These are phyloP conservation scores for Melanogrammus aeglefinus DNA, from an alignment of 2,797 vertebrate genomes.

Conservation along the genomic window DNA sequence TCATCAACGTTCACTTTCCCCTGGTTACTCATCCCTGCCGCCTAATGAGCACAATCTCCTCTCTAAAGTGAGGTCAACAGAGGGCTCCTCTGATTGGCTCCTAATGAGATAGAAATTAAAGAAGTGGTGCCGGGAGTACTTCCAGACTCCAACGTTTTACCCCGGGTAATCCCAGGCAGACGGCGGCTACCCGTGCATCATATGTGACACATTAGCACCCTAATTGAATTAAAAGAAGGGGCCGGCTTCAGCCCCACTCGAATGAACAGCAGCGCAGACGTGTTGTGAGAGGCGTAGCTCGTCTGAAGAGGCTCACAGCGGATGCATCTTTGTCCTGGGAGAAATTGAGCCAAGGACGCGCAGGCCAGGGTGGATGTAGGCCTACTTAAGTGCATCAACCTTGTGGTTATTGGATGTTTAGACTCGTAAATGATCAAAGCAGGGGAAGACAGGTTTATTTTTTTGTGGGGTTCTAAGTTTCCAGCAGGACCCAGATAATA, in stretches of 20 bases:
- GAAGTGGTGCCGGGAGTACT: conserved; percentile 22
- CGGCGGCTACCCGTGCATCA: conserved; percentile 11
- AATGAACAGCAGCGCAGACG: not conserved
- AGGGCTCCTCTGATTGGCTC: conserved; percentile 14
- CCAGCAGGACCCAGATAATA: not conserved
- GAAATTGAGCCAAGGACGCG: not conserved
- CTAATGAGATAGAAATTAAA: conserved; percentile 37
- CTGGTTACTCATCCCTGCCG: conserved; percentile 8
- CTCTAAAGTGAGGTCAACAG: conserved; percentile 13
- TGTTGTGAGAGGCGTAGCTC: not conserved
- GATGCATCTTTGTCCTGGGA: not conserved
- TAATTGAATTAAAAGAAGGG: conserved; percentile 11
- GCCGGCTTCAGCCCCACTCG: not conserved
- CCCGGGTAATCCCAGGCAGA: not conserved
- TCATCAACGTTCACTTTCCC: conserved; percentile 2
- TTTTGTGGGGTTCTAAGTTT: not conserved
- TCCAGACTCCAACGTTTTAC: conserved; percentile 6
- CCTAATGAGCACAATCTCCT: not conserved
- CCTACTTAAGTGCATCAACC: not conserved
- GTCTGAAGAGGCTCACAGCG: not conserved
- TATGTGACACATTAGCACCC: conserved; percentile 19
- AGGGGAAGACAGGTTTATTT: not conserved
- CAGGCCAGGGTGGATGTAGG: not conserved
- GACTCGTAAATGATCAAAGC: conserved; percentile 5
- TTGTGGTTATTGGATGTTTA: not conserved